A percentile compares a stretch with the other conserved stretches of the same genome.
These are phyloP conservation scores for Pelosia muscerda DNA, from an alignment of 2,888 invertebrate species.

Conservation along the genomic window DNA sequence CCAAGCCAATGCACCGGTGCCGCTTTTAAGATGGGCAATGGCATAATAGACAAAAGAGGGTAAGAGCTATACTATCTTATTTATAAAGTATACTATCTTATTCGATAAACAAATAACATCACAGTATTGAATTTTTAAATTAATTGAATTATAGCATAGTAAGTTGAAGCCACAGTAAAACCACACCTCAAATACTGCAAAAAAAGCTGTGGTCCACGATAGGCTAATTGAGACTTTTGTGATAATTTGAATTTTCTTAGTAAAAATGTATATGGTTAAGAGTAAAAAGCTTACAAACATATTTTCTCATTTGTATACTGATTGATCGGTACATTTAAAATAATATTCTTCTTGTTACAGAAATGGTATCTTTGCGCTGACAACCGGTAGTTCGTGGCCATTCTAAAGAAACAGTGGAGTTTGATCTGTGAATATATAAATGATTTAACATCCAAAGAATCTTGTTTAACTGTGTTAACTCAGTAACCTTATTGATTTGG, in stretches of 20 bases:
- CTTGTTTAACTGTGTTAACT: neutral
- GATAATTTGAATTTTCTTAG: no score
- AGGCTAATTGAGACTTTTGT: no score
- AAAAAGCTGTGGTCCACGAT: no score
- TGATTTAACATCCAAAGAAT: neutral
- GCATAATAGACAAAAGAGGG: conserved; percentile 24
- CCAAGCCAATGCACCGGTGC: conserved; percentile 52
- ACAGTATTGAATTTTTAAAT: no score
- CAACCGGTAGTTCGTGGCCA: conserved; percentile 3
- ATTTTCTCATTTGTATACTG: neutral
- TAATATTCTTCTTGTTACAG: conserved; percentile 25
- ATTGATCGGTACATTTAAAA: conserved; percentile 1
- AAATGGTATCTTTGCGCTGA: conserved; percentile 30
- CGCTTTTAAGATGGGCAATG: conserved; percentile 65
- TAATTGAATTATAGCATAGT: no score
- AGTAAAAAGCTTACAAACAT: no score
- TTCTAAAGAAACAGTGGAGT: conserved; percentile 1
- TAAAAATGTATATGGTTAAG: no score
- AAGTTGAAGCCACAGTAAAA: no score
- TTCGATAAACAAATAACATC: no score
- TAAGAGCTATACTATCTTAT: neutral
- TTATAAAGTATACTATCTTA: no score
- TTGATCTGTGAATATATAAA: neutral
- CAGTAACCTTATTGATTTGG: neutral
- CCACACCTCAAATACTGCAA: no score